A percentile compares a stretch with the other conserved stretches of the same genome.
These are phyloP conservation scores for Circaetus gallicus DNA, from an alignment of 2,113 vertebrate species.

Conservation along the genomic window DNA sequence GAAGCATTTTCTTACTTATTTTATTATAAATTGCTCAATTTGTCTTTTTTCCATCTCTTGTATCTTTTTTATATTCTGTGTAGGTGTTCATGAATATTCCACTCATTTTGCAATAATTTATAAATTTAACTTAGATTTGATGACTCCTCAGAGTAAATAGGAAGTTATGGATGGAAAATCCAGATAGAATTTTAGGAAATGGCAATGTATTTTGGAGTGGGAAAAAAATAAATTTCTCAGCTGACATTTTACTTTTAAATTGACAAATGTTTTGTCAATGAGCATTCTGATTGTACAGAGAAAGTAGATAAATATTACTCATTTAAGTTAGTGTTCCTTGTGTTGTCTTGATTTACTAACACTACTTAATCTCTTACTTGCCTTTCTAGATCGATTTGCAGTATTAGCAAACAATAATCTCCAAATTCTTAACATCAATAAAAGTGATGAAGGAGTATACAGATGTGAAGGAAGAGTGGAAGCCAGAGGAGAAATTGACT, in stretches of 20 bases:
- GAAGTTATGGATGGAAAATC: neutral
- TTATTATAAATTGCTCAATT: neutral
- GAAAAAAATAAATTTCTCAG: neutral
- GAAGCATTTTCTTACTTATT: neutral
- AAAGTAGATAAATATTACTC: neutral
- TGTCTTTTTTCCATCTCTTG: neutral
- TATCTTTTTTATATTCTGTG: neutral
- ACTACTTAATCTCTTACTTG: conserved; percentile 19
- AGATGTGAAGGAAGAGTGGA: conserved; percentile 97
- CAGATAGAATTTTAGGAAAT: neutral
- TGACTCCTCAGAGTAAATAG: neutral
- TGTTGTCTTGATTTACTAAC: conserved; percentile 13
- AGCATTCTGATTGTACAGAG: neutral
- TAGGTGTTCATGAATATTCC: neutral
- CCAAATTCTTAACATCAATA: conserved; percentile 91
- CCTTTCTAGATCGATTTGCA: conserved; percentile 82
- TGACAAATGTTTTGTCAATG: conserved; percentile 25
- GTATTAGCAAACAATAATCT: conserved; percentile 93
- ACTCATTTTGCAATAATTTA: neutral
- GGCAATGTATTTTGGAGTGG: neutral
- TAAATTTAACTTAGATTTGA: neutral
- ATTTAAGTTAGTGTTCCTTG: neutral
- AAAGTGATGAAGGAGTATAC: conserved; percentile 94
- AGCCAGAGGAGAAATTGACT: conserved; percentile 95
- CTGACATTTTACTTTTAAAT: conserved; percentile 69